Percentiles rank a stretch among this genome's conserved stretches.
Conservation (phyloP, 1,140 invertebrate species). For the Achroia grisella region DNA sequence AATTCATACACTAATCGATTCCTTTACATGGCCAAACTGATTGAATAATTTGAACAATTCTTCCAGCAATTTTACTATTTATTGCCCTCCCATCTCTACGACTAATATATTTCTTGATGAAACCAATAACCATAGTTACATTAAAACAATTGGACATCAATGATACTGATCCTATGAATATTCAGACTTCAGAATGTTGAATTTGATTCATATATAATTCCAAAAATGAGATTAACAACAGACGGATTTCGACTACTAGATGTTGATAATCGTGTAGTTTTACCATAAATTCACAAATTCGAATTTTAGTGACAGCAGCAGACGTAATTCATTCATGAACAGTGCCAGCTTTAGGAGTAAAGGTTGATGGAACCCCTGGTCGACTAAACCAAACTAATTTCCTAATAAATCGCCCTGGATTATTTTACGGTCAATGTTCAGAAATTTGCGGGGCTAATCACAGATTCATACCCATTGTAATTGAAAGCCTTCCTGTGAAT, state of each 20-base stretch:
- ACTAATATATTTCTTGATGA: slow-evolving; percentile 78
- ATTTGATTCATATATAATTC: slow-evolving; percentile 80
- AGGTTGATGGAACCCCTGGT: slow-evolving; percentile 79
- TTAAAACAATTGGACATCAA: slow-evolving; percentile 79
- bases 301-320: slow-evolving; percentile 74
- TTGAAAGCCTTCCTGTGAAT: slow-evolving; percentile 74
- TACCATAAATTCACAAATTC: slow-evolving; percentile 74
- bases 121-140: slow-evolving; percentile 69
- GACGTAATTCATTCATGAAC: slow-evolving; percentile 84
- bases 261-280: slow-evolving; percentile 77
- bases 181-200: slow-evolving; percentile 75
- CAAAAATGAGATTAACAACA: slow-evolving; percentile 43
- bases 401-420: slow-evolving; percentile 72
- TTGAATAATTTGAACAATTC: slow-evolving; percentile 79
- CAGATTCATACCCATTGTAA: slow-evolving; percentile 83
- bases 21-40: slow-evolving; percentile 72
- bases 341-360: slow-evolving; percentile 77
- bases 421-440: slow-evolving; percentile 83
- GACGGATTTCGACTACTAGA: slow-evolving; percentile 76
- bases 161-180: slow-evolving; percentile 83
- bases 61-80: slow-evolving; percentile 77
- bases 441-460: slow-evolving; percentile 87
- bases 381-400: slow-evolving; percentile 79
- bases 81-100: slow-evolving; percentile 76
- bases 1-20: slow-evolving; percentile 70